phyloP scores from a whole-genome alignment of 2,113 vertebrate species.

The Girardinichthys multiradiatus region DNA sequence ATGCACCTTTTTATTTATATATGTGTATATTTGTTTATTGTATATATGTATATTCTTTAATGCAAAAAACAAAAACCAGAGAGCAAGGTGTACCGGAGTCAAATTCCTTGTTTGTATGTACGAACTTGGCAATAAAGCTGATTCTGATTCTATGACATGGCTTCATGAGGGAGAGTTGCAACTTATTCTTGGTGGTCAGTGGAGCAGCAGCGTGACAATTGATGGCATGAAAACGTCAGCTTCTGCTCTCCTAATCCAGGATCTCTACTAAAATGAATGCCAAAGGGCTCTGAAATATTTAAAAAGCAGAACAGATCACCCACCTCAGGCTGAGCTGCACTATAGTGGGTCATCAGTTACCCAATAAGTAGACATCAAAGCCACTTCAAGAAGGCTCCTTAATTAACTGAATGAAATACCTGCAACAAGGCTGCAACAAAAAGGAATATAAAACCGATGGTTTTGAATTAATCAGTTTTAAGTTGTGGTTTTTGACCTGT shows the following conservation, averaged over 20 bases:
- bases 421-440: constrained; percentile 2
- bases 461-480: background rate
- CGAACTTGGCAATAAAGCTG: too few relatives aligned
- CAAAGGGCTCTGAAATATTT: constrained; percentile 71
- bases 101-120: too few relatives aligned
- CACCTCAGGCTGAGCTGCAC: constrained; percentile 38
- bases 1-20: too few relatives aligned
- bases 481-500: background rate
- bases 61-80: too few relatives aligned
- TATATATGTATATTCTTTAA: too few relatives aligned
- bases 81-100: too few relatives aligned
- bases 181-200: constrained; percentile 2
- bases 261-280: constrained; percentile 67
- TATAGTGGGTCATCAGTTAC: constrained; percentile 51
- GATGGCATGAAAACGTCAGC: constrained; percentile 49
- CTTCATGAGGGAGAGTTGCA: constrained; percentile 24
- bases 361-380: constrained; percentile 31
- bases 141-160: constrained; percentile 36
- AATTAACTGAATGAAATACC: constrained; percentile 17
- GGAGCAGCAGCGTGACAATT: constrained; percentile 36
- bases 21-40: too few relatives aligned
- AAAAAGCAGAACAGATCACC: constrained; percentile 65
- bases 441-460: background rate
- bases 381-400: constrained; percentile 33
- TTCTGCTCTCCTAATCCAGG: constrained; percentile 43